Evolutionary conservation across 1,140 invertebrate species (phyloP), one percentile per base, ranked within the genome.

Genomic region (Drosophila tsacasi): DNA sequence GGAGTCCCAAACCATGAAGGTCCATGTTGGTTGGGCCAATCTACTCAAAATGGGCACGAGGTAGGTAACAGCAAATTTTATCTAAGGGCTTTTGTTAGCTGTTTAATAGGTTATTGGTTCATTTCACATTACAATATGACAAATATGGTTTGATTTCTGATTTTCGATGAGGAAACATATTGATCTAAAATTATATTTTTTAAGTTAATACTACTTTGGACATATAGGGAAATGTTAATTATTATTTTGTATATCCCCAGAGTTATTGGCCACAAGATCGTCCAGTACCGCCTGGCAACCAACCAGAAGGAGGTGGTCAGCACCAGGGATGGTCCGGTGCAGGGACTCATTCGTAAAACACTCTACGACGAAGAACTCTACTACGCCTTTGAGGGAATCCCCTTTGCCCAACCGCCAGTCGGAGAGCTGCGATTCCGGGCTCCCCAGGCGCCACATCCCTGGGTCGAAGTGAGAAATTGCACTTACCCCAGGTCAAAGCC

Each of bases 341-440:
- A 64, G 2, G 91, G 91, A 21, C 44, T 84, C 0, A 66, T 79
- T 15, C 85, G 91, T 1, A 75, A 73, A 47, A 79, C 87, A 0
- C 54, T 83, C 10, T 91, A 92, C 55, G 92, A 92, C 21, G 71
- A 84, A 4, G 57, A 81, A 7, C n/a, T 44, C 0, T 94, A 92
- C 64, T 91, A 76, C 39, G 91, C 91, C 46, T 94, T 93, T 66
- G 80, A 93, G 71, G 94, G 95, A 4, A 95, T 96, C 71, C 96
- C 96, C 1, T 96, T 93, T 87, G 95, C 95, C 0, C 94, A 95
- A 81, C 95, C 96, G 3, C 96, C 96, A 0, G 25, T 96, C 23
- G 95, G 94, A 3, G 92, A 95, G 2, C 83, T 95, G 6, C 93
- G 96, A 2, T 96, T 96, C 77, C 90, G 95, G 79, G 95, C 94